phyloP scores from a whole-genome alignment of 2,797 vertebrate species.

The Otolemur crassicaudatus region DNA sequence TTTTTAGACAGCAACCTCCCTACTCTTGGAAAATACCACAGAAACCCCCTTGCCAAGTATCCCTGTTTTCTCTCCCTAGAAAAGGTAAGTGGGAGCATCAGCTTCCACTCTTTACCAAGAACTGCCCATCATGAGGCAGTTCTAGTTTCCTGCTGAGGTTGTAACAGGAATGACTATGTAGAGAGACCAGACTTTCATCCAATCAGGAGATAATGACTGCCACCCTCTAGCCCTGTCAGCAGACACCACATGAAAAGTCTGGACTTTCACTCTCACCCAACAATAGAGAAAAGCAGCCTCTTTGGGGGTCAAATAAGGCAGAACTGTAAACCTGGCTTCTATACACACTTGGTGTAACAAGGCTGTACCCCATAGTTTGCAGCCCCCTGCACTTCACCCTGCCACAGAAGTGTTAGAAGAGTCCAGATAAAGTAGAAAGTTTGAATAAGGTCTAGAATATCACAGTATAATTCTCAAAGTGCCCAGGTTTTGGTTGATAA shows the following conservation, averaged over 20 bases:
- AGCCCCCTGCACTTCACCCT: neutral
- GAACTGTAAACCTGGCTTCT: neutral
- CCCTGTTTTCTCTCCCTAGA: neutral
- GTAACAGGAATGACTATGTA: neutral
- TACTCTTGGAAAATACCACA: neutral
- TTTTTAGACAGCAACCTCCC: neutral
- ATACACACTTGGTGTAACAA: neutral
- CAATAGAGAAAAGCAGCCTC: neutral
- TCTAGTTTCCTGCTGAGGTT: neutral
- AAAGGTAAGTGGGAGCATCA: neutral
- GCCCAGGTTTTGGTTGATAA: neutral
- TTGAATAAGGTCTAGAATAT: neutral
- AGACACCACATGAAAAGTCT: neutral
- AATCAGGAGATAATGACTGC: neutral
- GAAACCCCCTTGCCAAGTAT: neutral
- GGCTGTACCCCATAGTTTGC: fast-evolving
- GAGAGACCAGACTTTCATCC: neutral
- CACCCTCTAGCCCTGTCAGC: neutral
- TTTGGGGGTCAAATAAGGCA: neutral
- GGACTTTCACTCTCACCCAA: neutral
- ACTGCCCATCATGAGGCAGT: neutral
- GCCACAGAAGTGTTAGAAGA: neutral
- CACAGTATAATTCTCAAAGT: neutral
- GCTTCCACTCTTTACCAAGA: neutral
- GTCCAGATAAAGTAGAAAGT: neutral